These are phyloP conservation scores for Crotalus viridis DNA, from an alignment of 2,113 vertebrate species.

Conservation along the genomic window DNA sequence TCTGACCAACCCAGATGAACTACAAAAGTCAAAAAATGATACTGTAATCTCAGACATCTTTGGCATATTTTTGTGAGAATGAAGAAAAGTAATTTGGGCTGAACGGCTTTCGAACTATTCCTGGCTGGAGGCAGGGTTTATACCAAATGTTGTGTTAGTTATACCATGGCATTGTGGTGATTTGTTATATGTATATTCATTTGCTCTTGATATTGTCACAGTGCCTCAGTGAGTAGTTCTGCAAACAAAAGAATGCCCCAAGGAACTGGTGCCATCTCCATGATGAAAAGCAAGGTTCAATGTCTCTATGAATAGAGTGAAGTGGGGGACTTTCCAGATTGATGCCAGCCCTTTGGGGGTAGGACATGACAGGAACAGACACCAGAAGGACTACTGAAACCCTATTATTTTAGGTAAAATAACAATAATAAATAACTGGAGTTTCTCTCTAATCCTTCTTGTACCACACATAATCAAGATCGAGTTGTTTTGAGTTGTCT, in stretches of 20 bases:
- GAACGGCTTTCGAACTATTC: background rate
- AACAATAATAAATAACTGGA: background rate
- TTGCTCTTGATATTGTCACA: background rate
- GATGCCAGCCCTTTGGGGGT: background rate
- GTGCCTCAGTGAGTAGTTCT: background rate
- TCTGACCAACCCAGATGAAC: background rate
- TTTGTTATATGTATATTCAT: background rate
- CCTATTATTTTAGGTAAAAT: background rate
- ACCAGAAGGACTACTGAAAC: background rate
- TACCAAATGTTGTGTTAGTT: background rate
- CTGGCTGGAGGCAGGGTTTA: background rate
- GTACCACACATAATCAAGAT: background rate
- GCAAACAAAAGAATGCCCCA: background rate
- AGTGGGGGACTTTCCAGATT: background rate
- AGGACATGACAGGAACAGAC: background rate
- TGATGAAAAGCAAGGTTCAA: background rate
- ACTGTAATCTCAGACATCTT: background rate
- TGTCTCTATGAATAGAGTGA: background rate
- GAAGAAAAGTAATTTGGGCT: background rate
- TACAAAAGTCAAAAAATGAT: background rate
- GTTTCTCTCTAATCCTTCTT: background rate
- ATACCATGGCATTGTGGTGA: background rate
- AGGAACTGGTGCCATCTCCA: background rate
- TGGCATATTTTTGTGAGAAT: background rate
- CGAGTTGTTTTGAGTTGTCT: background rate